These are phyloP conservation scores for Euborellia annulipes DNA, from an alignment of 1,140 invertebrate species.

Conservation along the genomic window DNA sequence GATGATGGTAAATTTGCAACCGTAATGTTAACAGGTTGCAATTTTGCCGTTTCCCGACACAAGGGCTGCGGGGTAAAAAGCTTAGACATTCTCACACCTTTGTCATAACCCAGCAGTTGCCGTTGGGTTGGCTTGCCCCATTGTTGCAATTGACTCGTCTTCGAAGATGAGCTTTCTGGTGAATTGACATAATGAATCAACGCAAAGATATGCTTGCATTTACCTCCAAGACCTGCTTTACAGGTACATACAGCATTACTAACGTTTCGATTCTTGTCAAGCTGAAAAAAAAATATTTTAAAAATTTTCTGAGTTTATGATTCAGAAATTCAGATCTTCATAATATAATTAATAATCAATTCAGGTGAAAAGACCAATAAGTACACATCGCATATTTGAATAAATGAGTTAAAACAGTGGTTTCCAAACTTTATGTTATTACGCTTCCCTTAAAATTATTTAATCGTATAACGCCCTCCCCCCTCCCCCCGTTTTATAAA, in stretches of 20 bases:
- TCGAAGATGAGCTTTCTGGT: conserved; percentile 3
- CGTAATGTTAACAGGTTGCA: conserved; percentile 4
- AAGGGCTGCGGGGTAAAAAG: conserved; percentile 4
- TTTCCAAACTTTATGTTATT: no score
- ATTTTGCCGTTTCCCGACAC: conserved; percentile 1
- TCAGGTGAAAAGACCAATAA: no score
- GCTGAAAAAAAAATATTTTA: conserved; percentile 9
- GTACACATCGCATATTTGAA: no score
- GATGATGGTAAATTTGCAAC: neutral
- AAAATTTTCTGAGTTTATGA: neutral
- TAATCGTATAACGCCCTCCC: no score
- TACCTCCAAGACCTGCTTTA: conserved; percentile 7
- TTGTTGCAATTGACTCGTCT: conserved; percentile 9
- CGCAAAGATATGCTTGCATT: conserved; percentile 11
- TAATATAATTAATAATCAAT: no score
- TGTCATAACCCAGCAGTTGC: conserved; percentile 9
- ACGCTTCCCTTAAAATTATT: no score
- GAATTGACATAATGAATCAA: conserved; percentile 10
- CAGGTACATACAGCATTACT: conserved; percentile 7
- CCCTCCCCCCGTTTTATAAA: no score
- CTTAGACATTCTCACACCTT: conserved; percentile 7
- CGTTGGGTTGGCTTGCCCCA: conserved; percentile 10
- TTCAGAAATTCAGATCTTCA: no score
- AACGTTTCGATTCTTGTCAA: conserved; percentile 8
- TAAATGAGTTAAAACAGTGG: no score